Base-by-base conservation (phyloP, 2,888 invertebrate genomes). In the Spilarctia lutea region DNA sequence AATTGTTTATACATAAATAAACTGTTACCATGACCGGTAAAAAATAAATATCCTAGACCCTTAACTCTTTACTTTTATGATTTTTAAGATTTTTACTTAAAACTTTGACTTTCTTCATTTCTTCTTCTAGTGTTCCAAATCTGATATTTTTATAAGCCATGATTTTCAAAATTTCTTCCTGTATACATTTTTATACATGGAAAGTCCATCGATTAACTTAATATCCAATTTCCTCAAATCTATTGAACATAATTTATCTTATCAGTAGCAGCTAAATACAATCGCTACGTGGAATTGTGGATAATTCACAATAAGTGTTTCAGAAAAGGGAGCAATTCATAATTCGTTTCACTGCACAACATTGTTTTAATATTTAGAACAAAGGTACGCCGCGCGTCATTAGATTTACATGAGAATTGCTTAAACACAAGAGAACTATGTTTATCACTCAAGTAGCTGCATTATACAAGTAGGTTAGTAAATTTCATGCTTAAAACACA, bases 371-470 rank as follows among this genome's bases (percentile, higher is more conserved):
- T 48, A 60, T n/a, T 68, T 65, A 74, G 77, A 78, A 78, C 76
- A 72, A 66, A 63, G 73, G 73, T 16, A 16, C n/a, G 65, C 60
- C 72, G 75, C 81, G 52, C 75, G 75, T 74, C 71, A 76, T 48
- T 16, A 74, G 76, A 71, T 85, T 83, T 79, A 76, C 84, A 84
- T 85, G 69, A 81, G 74, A 84, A 85, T 83, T 63, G 65, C 65
- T 39, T 60, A 39, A 63, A 76, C 60, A 69, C n/a, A 60, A n/a
- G 60, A 65, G 24, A 18, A 39, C n/a, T 6, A 60, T 70, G 48
- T 75, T 68, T 42, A 63, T 72, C 67, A 35, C 33, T 65, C 16
- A 27, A 45, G 45, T 56, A 39, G 24, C 52, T 56, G 39, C 16
- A 67, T 30, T 67, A 8, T n/a, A n/a, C n/a, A n/a, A n/a, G 7